A percentile compares a stretch with the other conserved stretches of the same genome.
Conservation (phyloP, 2,888 invertebrate genomes). For the Odontothrips loti region DNA sequence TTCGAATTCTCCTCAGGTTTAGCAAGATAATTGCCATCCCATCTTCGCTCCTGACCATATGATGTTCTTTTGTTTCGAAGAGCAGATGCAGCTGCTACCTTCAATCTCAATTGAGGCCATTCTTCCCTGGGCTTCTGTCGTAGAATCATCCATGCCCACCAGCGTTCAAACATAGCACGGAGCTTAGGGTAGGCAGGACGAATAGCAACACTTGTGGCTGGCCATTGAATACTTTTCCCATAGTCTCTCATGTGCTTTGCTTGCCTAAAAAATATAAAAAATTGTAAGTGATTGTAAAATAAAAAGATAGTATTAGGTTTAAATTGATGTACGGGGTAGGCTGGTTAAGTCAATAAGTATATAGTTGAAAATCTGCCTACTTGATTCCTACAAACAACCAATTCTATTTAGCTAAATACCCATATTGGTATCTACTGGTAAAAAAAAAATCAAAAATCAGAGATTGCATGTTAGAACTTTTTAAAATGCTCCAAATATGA, state of each 20-base stretch:
- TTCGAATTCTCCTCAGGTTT: constrained; percentile 63
- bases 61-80: constrained; percentile 61
- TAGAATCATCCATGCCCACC: constrained; percentile 87
- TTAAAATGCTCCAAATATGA: neutral
- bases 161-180: constrained; percentile 64
- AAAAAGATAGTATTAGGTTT: too few relatives aligned
- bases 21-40: constrained; percentile 80
- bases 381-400: too few relatives aligned
- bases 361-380: too few relatives aligned
- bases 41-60: constrained; percentile 73
- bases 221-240: constrained; percentile 79
- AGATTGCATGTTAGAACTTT: too few relatives aligned
- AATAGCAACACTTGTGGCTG: constrained; percentile 67
- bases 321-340: too few relatives aligned
- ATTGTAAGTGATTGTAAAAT: too few relatives aligned
- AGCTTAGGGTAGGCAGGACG: constrained; percentile 58
- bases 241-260: constrained; percentile 66
- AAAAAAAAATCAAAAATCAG: too few relatives aligned
- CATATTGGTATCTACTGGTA: too few relatives aligned
- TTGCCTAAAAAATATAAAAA: constrained; percentile 45
- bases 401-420: too few relatives aligned
- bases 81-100: constrained; percentile 67
- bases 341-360: too few relatives aligned
- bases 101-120: constrained; percentile 81
- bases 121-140: constrained; percentile 72